Base-by-base conservation (phyloP, 2,113 vertebrate species). In the Aegotheles bennettii region DNA sequence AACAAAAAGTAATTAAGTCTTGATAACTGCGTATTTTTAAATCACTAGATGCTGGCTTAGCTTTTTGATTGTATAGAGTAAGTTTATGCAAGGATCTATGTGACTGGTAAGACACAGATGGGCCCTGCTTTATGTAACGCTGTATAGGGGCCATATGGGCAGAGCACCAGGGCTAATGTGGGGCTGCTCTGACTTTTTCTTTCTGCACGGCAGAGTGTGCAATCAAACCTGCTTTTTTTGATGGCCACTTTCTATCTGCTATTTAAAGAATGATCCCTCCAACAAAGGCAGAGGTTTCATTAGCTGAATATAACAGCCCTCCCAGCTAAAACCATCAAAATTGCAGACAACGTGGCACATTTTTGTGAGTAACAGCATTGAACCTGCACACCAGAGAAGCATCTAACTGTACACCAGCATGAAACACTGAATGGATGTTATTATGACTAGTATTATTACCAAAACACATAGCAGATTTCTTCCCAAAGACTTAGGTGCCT, bases 81-180 rank as follows among this genome's bases (percentile, higher is more conserved):
- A 7, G 47, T 56, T 87, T 54, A 38, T 0, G 1, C 26, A 33
- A 76, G 38, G 48, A 43, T 7, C 1, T 3, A 17, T 13, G 1
- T 6, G 51, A 70, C 8, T 8, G 3, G 25, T 31, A 65, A 48
- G 64, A 38, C 25, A 8, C 14, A 35, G 64, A 87, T 57, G 24
- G 36, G 24, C 21, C 20, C 33, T 73, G 57, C 51, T 71, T 48
- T 65, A 31, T 26, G 4, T 36, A 25, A 70, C 1, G 8, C 18
- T 50, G 3, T 16, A 29, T 4, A 43, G 36, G 65, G 17, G 25
- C 33, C 28, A 13, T 2, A 11, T 0, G 10, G 28, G 33, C 38
- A 53, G 45, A 71, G 38, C 35, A 3, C 28, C 28, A 6, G 18
- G 38, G 25, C 20, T 38, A 13, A 16, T 0, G 9, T 3, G 14